Evolutionary conservation across 2,888 invertebrate genomes (phyloP), one percentile per base, ranked within the genome.

Genomic region (Conchocele bisecta): DNA sequence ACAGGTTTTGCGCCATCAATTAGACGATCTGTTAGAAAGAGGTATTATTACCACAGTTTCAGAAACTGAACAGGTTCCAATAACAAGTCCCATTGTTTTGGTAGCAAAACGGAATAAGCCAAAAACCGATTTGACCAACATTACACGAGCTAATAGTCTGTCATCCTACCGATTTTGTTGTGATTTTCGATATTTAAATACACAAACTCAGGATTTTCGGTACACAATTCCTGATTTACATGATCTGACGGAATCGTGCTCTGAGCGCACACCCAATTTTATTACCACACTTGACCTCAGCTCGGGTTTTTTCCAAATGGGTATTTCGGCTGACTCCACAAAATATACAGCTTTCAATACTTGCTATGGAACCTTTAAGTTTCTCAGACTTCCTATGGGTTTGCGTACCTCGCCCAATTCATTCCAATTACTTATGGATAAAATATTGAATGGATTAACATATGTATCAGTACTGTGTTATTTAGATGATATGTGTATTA

Each of bases 401-500:
- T 39, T 78, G n/a, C 57, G 51, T 26, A 58, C 57, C 20, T 50
- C 59, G n/a, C 71, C 74, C 50, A 74, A 67, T 59, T 54, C 57
- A 5, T 77, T 77, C 50, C 74, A 77, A 56, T 39, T 77, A 20
- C 29, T 77, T 17, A 74, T 75, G 75, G 71, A 75, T 50, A 76
- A 61, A 37, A 58, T 72, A 29, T 58, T 79, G 15, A 44, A 69
- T 15, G 60, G 66, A 28, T 39, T 72, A 9, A 75, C 66, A n/a
- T 79, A 66, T 74, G 22, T 50, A 28, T 65, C 61, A 24, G 70
- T 59, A 15, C 33, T 79, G 11, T 76, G 73, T 54, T 73, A 79
- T 54, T 37, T 76, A 9, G 79, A 79, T 56, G 76, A 76, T 29
- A 29, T 57, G 15, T 61, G 54, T 37, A 59, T 79, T 24, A 26